Percentiles rank a stretch among this genome's conserved stretches.
Evolutionary conservation across 2,888 invertebrate genomes (phyloP).

Genomic region (Pristionchus japonicus): DNA sequence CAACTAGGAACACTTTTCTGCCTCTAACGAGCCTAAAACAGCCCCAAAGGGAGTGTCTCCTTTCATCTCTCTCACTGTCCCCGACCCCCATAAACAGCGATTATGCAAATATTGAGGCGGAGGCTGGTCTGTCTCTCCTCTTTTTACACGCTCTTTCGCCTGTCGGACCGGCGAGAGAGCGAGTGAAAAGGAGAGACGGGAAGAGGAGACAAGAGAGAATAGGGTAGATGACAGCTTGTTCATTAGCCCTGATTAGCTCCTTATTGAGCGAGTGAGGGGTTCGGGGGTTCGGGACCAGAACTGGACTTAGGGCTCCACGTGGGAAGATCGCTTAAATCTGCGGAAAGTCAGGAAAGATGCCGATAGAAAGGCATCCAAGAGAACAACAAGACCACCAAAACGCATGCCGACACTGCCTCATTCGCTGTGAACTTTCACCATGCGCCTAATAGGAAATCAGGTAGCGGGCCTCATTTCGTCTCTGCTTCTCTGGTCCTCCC

Average conservation of each 20-base stretch:
- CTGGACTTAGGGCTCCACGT: neutral
- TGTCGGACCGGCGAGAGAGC: no score
- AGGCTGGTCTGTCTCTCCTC: neutral
- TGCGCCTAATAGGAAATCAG: neutral
- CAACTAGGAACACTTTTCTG: neutral
- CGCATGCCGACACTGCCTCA: neutral
- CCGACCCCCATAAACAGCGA: slow-evolving; percentile 18
- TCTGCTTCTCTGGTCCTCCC: neutral
- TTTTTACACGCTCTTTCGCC: no score
- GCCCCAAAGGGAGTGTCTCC: neutral
- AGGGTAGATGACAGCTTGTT: slow-evolving; percentile 34
- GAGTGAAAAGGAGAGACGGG: no score
- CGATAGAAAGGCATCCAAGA: neutral
- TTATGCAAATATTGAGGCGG: slow-evolving; percentile 32
- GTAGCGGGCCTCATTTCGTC: neutral
- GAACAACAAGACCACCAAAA: neutral
- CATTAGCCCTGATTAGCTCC: slow-evolving; percentile 33
- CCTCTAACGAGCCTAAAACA: neutral
- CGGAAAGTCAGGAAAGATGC: no score
- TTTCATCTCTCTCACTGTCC: neutral
- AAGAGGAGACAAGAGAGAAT: neutral
- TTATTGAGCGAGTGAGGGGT: slow-evolving; percentile 17
- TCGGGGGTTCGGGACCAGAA: neutral
- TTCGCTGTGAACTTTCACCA: neutral
- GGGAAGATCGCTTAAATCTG: no score